Evolutionary conservation across 1,140 invertebrate genomes (phyloP).

Genomic region (Notospermus geniculatus): DNA sequence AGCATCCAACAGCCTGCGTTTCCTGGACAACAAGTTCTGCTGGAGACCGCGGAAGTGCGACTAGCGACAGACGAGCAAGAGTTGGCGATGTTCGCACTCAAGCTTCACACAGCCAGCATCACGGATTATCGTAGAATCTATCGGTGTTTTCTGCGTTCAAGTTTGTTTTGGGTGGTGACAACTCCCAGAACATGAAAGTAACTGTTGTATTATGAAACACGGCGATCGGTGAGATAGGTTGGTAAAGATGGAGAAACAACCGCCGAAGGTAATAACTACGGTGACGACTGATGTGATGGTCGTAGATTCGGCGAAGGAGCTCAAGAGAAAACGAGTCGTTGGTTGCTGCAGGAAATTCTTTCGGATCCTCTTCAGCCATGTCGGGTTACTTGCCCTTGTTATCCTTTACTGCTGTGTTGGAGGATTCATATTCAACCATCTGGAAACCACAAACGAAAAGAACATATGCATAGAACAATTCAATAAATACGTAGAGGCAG

Average conservation of each 20-base stretch:
- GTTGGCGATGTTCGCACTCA: too few relatives aligned
- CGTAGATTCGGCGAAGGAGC: neutral
- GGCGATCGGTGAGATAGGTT: too few relatives aligned
- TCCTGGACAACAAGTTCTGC: too few relatives aligned
- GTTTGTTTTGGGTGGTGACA: too few relatives aligned
- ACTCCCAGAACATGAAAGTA: too few relatives aligned
- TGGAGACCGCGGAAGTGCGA: too few relatives aligned
- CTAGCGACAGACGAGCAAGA: too few relatives aligned
- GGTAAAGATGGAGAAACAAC: conserved; percentile 4
- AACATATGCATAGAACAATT: conserved; percentile 1
- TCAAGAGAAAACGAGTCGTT: neutral
- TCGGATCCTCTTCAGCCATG: conserved; percentile 92
- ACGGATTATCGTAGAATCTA: too few relatives aligned
- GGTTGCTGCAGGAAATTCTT: conserved; percentile 73
- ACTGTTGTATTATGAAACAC: too few relatives aligned
- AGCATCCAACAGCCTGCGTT: too few relatives aligned
- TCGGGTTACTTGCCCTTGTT: conserved; percentile 87
- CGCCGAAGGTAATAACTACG: neutral
- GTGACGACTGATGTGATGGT: neutral
- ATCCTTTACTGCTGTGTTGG: conserved; percentile 91
- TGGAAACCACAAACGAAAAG: conserved; percentile 73
- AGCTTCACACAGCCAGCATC: too few relatives aligned
- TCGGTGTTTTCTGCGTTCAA: too few relatives aligned
- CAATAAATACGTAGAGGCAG: conserved; percentile 8
- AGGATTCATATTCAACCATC: conserved; percentile 87